Evolutionary conservation across 2,888 invertebrate genomes (phyloP).

Genomic region (Eupithecia pulchellata): DNA sequence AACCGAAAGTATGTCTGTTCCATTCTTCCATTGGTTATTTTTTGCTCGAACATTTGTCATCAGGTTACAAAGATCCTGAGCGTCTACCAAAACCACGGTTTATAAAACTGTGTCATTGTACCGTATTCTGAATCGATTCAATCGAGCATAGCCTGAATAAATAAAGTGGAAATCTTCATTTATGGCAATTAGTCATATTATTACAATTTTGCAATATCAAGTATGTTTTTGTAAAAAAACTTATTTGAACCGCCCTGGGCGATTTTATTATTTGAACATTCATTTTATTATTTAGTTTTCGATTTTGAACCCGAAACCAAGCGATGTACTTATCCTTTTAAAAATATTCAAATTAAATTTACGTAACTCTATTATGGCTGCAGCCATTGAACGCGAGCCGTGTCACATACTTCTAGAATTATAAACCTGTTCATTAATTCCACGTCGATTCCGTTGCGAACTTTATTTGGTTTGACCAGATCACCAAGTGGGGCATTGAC

Average conservation of each 20-base stretch:
- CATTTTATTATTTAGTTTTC: not conserved
- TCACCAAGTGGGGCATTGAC: conserved; percentile 59
- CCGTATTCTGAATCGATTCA: conserved; percentile 51
- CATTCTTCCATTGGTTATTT: not conserved
- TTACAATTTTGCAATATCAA: conserved; percentile 48
- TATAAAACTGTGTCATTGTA: conserved; percentile 52
- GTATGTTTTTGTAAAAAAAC: conserved; percentile 9
- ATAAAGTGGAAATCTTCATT: conserved; percentile 52
- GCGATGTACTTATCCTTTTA: not conserved
- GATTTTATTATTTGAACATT: not conserved
- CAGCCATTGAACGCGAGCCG: conserved; percentile 45
- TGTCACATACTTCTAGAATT: conserved; percentile 51
- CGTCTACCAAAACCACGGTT: conserved; percentile 23
- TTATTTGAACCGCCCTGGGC: not conserved
- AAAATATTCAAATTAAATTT: conserved; percentile 20
- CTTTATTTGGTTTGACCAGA: conserved; percentile 63
- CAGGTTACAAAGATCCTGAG: conserved; percentile 12
- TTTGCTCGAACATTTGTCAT: not conserved
- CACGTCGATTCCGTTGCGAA: conserved; percentile 57
- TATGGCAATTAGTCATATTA: conserved; percentile 30
- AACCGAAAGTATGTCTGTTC: not conserved
- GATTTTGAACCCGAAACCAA: not conserved
- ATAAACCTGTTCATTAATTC: conserved; percentile 56
- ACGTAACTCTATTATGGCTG: conserved; percentile 21
- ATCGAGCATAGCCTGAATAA: conserved; percentile 50